Conservation (phyloP, 1,140 invertebrate species). For the Chlorops oryzae region DNA sequence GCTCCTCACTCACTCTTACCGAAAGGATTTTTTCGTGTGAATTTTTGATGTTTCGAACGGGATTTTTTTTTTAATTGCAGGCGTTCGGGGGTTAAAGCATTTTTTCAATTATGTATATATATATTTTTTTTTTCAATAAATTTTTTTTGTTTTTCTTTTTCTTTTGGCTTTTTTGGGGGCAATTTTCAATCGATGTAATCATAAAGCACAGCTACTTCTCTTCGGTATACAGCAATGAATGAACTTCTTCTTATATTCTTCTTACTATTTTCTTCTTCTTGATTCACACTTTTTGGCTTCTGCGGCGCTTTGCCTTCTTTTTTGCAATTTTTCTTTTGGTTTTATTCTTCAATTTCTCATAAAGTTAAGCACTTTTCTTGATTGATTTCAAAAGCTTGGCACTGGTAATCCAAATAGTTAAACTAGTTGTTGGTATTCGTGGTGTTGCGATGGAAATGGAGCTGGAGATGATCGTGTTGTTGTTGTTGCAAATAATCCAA, state of each 20-base stretch:
- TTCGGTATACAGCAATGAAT: too few species aligned
- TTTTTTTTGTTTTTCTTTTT: slow-evolving; percentile 14
- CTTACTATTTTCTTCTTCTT: background rate
- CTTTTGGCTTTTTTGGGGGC: slow-evolving; percentile 21
- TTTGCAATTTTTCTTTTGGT: slow-evolving; percentile 8
- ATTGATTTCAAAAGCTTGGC: slow-evolving; percentile 26
- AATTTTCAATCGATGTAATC: too few species aligned
- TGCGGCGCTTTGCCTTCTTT: background rate
- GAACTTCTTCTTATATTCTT: background rate
- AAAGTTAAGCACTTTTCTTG: too few species aligned
- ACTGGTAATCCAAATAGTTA: slow-evolving; percentile 47
- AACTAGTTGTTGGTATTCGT: slow-evolving; percentile 2
- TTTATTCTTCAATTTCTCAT: too few species aligned
- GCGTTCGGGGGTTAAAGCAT: slow-evolving; percentile 28
- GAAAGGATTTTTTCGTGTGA: slow-evolving; percentile 9
- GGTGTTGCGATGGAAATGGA: background rate
- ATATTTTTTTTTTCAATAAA: background rate
- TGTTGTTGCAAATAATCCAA: slow-evolving; percentile 26
- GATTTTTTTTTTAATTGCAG: slow-evolving; percentile 16
- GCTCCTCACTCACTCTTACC: too few species aligned
- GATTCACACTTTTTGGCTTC: slow-evolving; percentile 3
- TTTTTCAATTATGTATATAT: too few species aligned
- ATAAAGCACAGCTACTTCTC: slow-evolving; percentile 2
- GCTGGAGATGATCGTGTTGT: background rate
- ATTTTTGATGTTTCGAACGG: slow-evolving; percentile 21